A percentile compares a stretch with the other conserved stretches of the same genome.
phyloP scores from a whole-genome alignment of 2,113 vertebrate species.

The Alosa alosa region DNA sequence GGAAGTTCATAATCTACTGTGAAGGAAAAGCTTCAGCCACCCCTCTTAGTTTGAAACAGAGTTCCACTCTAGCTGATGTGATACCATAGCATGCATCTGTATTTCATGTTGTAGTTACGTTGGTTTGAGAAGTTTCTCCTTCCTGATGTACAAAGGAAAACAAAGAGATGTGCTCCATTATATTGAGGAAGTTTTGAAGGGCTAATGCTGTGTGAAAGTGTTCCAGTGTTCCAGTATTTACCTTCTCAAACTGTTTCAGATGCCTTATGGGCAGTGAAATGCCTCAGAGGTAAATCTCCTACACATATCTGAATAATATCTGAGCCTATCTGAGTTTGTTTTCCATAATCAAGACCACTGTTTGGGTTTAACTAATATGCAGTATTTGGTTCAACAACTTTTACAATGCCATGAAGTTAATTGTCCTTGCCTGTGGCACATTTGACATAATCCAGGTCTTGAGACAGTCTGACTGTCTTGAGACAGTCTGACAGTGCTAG shows the following conservation, averaged over 20 bases:
- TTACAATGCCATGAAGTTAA: neutral
- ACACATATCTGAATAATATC: neutral
- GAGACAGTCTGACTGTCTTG: neutral
- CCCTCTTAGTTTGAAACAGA: neutral
- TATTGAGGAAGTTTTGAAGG: neutral
- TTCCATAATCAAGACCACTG: too few species aligned
- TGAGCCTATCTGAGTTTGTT: neutral
- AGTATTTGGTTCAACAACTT: too few species aligned
- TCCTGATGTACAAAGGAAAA: neutral
- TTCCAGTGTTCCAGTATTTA: neutral
- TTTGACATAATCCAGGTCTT: neutral
- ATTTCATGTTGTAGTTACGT: neutral
- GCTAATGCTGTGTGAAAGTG: neutral
- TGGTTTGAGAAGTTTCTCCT: neutral
- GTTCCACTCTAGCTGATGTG: neutral
- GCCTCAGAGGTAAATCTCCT: neutral
- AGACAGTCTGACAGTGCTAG: neutral
- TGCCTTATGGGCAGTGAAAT: neutral
- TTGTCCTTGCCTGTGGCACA: neutral
- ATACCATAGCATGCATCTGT: neutral
- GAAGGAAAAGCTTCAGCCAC: too few species aligned
- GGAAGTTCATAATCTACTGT: neutral
- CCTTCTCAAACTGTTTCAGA: neutral
- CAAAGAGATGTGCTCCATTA: neutral
- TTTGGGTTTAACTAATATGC: too few species aligned